Base-by-base conservation (phyloP, 1,140 invertebrate genomes). In the Drosophila tropicalis region DNA sequence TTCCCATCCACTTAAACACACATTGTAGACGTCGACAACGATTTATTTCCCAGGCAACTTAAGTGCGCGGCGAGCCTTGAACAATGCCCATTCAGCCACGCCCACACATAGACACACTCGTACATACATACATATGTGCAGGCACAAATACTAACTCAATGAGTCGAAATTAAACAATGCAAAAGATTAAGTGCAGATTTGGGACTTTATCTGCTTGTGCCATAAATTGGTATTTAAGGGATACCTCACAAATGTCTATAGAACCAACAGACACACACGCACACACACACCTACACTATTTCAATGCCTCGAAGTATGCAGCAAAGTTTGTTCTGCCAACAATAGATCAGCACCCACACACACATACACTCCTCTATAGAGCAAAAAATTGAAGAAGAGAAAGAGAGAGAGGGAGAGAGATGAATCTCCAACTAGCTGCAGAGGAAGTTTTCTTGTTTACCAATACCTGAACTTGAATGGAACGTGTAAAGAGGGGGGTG, bases 141-240 rank as follows among this genome's bases (percentile, higher is more conserved):
- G 19, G 36, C 47, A 51, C 22, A 56, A 19, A 57, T 47, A 39
- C 19, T 79, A 87, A 87, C 86, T 91, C 90, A 91, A 91, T 91
- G 90, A 91, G 86, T 77, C 90, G 85, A 91, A 91, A 91, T 91
- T 91, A 91, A 90, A 91, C 90, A 91, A 91, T 91, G 80, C 90
- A 90, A 91, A 91, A 91, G 90, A 91, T 91, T 91, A 91, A 91
- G 90, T 91, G 79, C 90, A 91, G 90, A 91, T 91, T 91, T 91
- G 83, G 90, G 90, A 91, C 86, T 91, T 91, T 91, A 91, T 91
- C 86, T 91, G 90, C 86, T 80, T 91, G 83, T 89, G 90, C 90
- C 90, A 91, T 91, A 91, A 91, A 91, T 91, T 91, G 90, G 90
- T 91, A 91, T 91, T 91, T 91, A 91, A 90, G 80, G 83, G 90